These are phyloP conservation scores for Battus philenor DNA, from an alignment of 1,140 invertebrate species.

Conservation along the genomic window DNA sequence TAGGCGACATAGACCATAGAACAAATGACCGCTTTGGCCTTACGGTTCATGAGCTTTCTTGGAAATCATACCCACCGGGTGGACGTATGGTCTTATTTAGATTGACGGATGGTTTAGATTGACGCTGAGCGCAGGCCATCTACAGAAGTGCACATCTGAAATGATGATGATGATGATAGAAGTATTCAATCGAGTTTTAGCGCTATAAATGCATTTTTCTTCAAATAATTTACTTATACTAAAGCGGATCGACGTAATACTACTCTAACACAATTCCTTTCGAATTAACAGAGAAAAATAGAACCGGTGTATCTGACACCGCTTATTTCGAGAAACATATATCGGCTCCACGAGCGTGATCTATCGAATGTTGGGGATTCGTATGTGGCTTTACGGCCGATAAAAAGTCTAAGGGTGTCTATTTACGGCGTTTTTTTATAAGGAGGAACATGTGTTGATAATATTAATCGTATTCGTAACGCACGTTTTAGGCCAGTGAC, in stretches of 20 bases:
- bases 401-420: conserved; percentile 55
- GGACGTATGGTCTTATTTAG: no score
- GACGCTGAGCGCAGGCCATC: no score
- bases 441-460: conserved; percentile 55
- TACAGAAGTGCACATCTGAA: no score
- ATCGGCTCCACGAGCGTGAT: conserved; percentile 26
- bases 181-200: no score
- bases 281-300: conserved; percentile 2
- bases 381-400: conserved; percentile 57
- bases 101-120: no score
- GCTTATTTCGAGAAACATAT: conserved; percentile 21
- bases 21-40: no score
- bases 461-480: conserved; percentile 35
- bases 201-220: no score
- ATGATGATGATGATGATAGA: no score
- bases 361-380: conserved; percentile 37
- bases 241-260: not conserved
- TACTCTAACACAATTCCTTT: not conserved
- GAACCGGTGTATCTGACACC: not conserved
- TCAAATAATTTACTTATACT: no score
- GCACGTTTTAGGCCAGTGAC: conserved; percentile 32
- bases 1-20: no score
- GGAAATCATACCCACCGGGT: no score
- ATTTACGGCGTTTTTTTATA: conserved; percentile 50
- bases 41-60: no score